Base-by-base conservation (phyloP, 2,888 invertebrate genomes). In the Cryptocephalus primarius region DNA sequence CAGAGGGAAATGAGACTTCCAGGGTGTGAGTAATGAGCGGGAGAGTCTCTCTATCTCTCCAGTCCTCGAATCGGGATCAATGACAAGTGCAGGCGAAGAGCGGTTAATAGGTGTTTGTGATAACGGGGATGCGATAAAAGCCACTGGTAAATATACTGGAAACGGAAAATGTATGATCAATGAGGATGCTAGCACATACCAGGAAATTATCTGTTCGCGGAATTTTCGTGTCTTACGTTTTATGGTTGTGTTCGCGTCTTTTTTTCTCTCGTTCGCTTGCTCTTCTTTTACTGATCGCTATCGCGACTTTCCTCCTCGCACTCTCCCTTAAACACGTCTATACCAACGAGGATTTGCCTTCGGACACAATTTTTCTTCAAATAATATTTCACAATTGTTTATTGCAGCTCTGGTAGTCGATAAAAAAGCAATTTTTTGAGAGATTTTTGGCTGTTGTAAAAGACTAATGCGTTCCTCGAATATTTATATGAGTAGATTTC, bases 121-220 rank as follows among this genome's bases (percentile, higher is more conserved):
- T 69, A 69, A 69, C 68, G 61, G 64, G 65, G 63, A 61, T 59
- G 63, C 67, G 69, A 69, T 69, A 69, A 68, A 62, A 59, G 58
- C 61, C 40, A 60, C 58, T 60, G 63, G 62, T 67, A 68, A 68
- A 69, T 69, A 69, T 68, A 68, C 68, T 69, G 67, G 67, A 69
- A 69, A 66, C 67, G 69, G 69, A 69, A 69, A 68, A 68, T 69
- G 66, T 61, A 69, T 68, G 69, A 69, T 69, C 69, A 69, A 68
- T 68, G 68, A 63, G 64, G 63, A 66, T 59, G 63, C 61, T 61
- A 60, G 60, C 58, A 63, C 40, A 40, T 13, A 40, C 40, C 40
- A 40, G 40, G 40, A 40, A 40, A 40, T 40, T 40, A 40, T 40
- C 40, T 40, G 51, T 51, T 22, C 46, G 44, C 57, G 58, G 61